A percentile compares a stretch with the other conserved stretches of the same genome.
phyloP scores from a whole-genome alignment of 1,140 invertebrate genomes.

The Dreissena polymorpha region DNA sequence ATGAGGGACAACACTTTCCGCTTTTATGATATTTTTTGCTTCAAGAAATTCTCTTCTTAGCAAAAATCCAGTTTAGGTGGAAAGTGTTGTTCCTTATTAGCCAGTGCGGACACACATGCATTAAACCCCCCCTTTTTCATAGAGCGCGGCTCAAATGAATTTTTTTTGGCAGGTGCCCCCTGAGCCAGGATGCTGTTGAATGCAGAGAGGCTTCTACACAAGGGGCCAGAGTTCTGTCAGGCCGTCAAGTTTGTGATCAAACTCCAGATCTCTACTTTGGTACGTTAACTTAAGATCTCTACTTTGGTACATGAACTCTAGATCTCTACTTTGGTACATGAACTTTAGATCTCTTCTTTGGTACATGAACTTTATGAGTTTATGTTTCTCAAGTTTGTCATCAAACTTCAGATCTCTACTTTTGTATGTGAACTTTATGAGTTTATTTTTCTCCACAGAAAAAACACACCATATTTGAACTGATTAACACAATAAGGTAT shows the following conservation, averaged over 20 bases:
- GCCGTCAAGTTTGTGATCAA: conserved; percentile 52
- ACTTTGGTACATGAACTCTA: conserved; percentile 49
- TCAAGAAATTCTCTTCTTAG: too few relatives aligned
- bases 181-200: conserved; percentile 41
- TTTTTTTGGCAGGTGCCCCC: neutral
- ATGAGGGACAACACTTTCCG: too few relatives aligned
- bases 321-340: conserved; percentile 47
- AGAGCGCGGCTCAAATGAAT: too few relatives aligned
- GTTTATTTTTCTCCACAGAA: too few relatives aligned
- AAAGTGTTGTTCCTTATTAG: too few relatives aligned
- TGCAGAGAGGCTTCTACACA: conserved; percentile 41
- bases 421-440: too few relatives aligned
- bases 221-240: conserved; percentile 47
- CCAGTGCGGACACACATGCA: too few relatives aligned
- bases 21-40: too few relatives aligned
- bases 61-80: too few relatives aligned
- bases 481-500: too few relatives aligned
- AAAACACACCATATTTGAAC: too few relatives aligned
- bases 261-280: conserved; percentile 49
- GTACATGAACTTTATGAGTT: neutral
- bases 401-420: conserved; percentile 47
- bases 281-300: conserved; percentile 38
- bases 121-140: too few relatives aligned
- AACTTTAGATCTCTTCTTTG: conserved; percentile 48
- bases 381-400: conserved; percentile 36